Percentiles rank a stretch among this genome's conserved stretches.
Conservation (phyloP, 2,888 invertebrate species). For the Allolobophora icterica region DNA sequence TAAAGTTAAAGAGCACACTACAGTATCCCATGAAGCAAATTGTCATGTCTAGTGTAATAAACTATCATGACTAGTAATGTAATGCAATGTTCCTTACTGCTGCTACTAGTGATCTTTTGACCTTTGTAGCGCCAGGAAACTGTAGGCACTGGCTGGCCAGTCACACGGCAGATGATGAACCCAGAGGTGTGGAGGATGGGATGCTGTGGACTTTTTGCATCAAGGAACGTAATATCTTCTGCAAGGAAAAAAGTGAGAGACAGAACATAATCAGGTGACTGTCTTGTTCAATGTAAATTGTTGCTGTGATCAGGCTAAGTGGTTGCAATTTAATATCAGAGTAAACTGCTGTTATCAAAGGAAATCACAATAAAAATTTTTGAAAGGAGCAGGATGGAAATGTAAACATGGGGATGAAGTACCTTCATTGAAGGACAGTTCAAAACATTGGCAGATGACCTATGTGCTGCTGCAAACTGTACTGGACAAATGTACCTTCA, state of each 20-base stretch:
- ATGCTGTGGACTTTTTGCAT: slow-evolving; percentile 47
- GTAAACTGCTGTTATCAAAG: not conserved
- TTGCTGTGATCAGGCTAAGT: not conserved
- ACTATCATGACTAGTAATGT: not conserved
- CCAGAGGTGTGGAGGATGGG: slow-evolving; percentile 45
- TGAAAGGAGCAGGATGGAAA: not conserved
- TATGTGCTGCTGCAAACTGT: no score
- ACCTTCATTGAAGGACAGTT: not conserved
- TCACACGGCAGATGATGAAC: slow-evolving; percentile 46
- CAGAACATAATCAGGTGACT: not conserved
- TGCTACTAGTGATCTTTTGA: slow-evolving; percentile 37
- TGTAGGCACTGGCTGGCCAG: slow-evolving; percentile 46
- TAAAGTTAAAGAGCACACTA: not conserved
- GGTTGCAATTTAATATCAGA: not conserved
- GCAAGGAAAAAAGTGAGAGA: slow-evolving; percentile 23
- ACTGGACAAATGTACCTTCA: not conserved
- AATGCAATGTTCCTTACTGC: slow-evolving; percentile 6
- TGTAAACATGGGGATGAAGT: not conserved
- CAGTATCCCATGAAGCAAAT: not conserved
- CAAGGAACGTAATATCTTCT: slow-evolving; percentile 51
- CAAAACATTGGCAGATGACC: not conserved
- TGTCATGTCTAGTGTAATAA: not conserved
- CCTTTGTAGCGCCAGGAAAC: slow-evolving; percentile 46
- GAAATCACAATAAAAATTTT: not conserved
- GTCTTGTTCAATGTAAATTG: not conserved